A percentile compares a stretch with the other conserved stretches of the same genome.
phyloP scores from a whole-genome alignment of 2,888 invertebrate genomes.

The Thereva unica region DNA sequence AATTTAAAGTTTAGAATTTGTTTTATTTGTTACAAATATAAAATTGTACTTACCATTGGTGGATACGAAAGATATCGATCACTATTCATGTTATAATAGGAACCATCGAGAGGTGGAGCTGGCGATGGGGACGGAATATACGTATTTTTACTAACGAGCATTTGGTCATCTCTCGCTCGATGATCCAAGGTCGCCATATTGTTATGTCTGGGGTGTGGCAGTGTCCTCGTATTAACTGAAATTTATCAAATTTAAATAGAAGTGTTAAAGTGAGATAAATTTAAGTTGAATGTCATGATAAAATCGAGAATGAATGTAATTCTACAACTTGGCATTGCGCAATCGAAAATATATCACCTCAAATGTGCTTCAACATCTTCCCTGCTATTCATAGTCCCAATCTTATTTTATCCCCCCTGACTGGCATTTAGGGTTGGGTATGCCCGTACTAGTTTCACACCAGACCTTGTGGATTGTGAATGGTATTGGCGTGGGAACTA shows the following conservation, averaged over 20 bases:
- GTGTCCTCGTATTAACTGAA: slow-evolving; percentile 55
- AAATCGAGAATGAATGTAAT: background rate
- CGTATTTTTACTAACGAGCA: slow-evolving; percentile 56
- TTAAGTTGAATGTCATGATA: background rate
- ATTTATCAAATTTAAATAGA: slow-evolving; percentile 37
- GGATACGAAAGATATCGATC: slow-evolving; percentile 81
- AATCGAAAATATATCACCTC: too few relatives aligned
- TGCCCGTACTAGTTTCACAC: too few relatives aligned
- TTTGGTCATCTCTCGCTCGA: slow-evolving; percentile 58
- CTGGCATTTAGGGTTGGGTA: too few relatives aligned
- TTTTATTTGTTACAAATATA: background rate
- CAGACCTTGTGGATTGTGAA: too few relatives aligned
- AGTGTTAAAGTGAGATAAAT: slow-evolving; percentile 19
- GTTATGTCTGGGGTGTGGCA: slow-evolving; percentile 58
- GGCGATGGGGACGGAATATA: slow-evolving; percentile 66
- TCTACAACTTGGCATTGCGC: too few relatives aligned
- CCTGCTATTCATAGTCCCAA: too few relatives aligned
- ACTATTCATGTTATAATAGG: slow-evolving; percentile 79
- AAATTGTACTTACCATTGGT: slow-evolving; percentile 61
- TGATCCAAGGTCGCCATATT: slow-evolving; percentile 51
- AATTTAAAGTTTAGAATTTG: too few relatives aligned
- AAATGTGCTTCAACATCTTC: too few relatives aligned
- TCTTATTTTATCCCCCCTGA: too few relatives aligned
- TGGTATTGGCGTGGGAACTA: too few relatives aligned
- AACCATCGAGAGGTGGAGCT: slow-evolving; percentile 76